Evolutionary conservation across 2,888 invertebrate species (phyloP), one percentile per base, ranked within the genome.

Genomic region (Andricus curvator): DNA sequence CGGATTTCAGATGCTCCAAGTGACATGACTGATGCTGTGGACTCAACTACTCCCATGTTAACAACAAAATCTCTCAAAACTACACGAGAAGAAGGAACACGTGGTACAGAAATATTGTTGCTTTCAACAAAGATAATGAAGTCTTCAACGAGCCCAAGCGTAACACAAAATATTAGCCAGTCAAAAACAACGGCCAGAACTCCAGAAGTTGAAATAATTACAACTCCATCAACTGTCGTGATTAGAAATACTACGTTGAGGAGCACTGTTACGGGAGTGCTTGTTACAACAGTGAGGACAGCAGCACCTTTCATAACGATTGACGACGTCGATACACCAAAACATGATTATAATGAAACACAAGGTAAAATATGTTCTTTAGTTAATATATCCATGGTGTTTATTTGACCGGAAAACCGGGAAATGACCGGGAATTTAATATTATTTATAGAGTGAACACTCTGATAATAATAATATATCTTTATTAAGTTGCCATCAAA

Each of bases 21-120:
- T 48, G 70, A 70, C 29, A 51, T 48, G 44, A 29, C 48, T 70
- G 51, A 86, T 83, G 20, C 81, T 85, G 2, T 84, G 83, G 37
- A 62, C 56, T 29, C 62, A 62, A 78, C 29, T 22, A 41, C 41
- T 20, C 29, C 37, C 25, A 17, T 65, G 25, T 4, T 65, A 9
- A 17, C 79, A 41, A 56, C 51, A 29, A 82, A 77, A 80, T 29
- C 74, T 41, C 51, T 48, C 17, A 78, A 67, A n/a, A 62, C 62
- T 25, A 29, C 20, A 51, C 48, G 17, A 15, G 68, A 17, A 48
- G 67, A 67, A 17, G 68, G 48, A 25, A 70, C 22, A 48, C 44
- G 13, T 25, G 25, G 15, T 20, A 70, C 8, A 68, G 44, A 22
- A 68, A 44, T 3, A 13, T 15, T 44, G 15, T 17, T 22, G 6